Evolutionary conservation across 2,888 invertebrate species (phyloP).

Genomic region (Sinodicranocentrus sp.): DNA sequence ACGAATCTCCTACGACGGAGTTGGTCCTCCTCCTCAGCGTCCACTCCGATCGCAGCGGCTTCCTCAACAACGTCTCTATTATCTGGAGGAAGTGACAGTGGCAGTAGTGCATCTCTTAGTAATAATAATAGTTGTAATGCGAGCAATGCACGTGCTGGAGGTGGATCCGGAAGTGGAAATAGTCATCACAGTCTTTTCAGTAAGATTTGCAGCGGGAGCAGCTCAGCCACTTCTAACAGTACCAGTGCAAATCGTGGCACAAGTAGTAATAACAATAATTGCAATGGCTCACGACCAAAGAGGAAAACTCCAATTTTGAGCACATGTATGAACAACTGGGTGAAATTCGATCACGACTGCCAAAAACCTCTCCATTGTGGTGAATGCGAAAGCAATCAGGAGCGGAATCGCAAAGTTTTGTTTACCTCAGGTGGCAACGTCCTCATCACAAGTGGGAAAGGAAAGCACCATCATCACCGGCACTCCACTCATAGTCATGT

Average conservation of each 20-base stretch:
- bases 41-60: slow-evolving; percentile 24
- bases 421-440: slow-evolving; percentile 57
- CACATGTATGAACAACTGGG: slow-evolving; percentile 62
- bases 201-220: not conserved
- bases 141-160: slow-evolving; percentile 31
- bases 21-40: slow-evolving; percentile 40
- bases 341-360: slow-evolving; percentile 67
- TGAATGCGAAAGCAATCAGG: slow-evolving; percentile 57
- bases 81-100: slow-evolving; percentile 10
- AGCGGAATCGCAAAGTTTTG: slow-evolving; percentile 49
- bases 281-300: slow-evolving; percentile 45
- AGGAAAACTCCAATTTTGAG: slow-evolving; percentile 58
- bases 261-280: not conserved
- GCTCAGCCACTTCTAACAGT: not conserved
- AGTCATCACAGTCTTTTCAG: slow-evolving; percentile 21
- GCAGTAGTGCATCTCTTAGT: slow-evolving; percentile 30
- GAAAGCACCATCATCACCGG: slow-evolving; percentile 24
- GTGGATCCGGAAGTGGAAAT: slow-evolving; percentile 40
- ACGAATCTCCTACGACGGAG: slow-evolving; percentile 52
- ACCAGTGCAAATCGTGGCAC: slow-evolving; percentile 3
- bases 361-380: slow-evolving; percentile 46
- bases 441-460: slow-evolving; percentile 43
- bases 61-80: slow-evolving; percentile 33
- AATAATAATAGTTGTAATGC: slow-evolving; percentile 11
- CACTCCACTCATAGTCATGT: slow-evolving; percentile 1